phyloP scores from a whole-genome alignment of 2,888 invertebrate species.

The Parnassius apollo region DNA sequence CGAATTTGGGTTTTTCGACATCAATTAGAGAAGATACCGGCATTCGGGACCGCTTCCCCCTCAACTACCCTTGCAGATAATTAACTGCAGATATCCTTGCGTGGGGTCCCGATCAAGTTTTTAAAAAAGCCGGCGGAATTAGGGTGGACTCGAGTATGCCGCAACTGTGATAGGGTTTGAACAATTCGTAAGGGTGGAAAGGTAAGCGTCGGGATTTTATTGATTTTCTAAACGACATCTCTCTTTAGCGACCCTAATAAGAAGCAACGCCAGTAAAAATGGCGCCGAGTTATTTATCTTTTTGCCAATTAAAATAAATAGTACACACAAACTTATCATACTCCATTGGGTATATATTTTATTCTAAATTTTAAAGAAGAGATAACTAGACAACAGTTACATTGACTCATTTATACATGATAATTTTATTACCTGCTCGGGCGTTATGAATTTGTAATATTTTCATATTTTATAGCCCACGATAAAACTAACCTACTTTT shows the following conservation, averaged over 20 bases:
- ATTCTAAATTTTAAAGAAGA: no score
- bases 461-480: no score
- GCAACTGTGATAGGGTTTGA: conserved; percentile 63
- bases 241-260: conserved; percentile 13
- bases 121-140: conserved; percentile 60
- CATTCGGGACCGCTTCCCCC: conserved; percentile 64
- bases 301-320: conserved; percentile 18
- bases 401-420: no score
- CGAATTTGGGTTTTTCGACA: conserved; percentile 36
- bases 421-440: no score
- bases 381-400: no score
- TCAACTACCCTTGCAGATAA: conserved; percentile 66
- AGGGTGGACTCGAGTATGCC: conserved; percentile 49
- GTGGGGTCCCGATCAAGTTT: conserved; percentile 68
- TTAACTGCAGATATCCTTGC: conserved; percentile 72
- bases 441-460: no score
- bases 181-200: conserved; percentile 72
- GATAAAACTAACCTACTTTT: no score
- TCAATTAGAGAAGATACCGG: conserved; percentile 57
- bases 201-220: conserved; percentile 75
- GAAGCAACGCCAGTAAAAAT: conserved; percentile 3
- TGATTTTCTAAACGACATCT: conserved; percentile 56
- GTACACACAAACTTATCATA: background rate
- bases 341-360: no score
- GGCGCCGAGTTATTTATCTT: conserved; percentile 29